Evolutionary conservation across 2,888 invertebrate genomes (phyloP), one percentile per base, ranked within the genome.

Genomic region (Sussaba pulchella): DNA sequence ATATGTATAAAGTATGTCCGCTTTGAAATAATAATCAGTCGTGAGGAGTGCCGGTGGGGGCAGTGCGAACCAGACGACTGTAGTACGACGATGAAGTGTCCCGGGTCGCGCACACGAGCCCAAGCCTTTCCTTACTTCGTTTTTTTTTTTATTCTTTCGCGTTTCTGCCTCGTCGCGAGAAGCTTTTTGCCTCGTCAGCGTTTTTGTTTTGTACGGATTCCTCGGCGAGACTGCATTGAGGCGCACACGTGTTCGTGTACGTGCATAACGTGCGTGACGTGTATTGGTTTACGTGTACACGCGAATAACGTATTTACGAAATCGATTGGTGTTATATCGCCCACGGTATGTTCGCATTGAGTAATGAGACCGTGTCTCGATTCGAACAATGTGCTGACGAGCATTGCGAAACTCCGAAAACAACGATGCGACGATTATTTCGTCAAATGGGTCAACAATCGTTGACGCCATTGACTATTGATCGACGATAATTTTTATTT

Each of bases 11-110:
- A 67, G 64, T 61, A 61, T 36, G 63, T 67, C 54, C 41, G 61
- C 67, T 67, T 31, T 75, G 64, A 80, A 80, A 80, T 80, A 80
- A 80, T 80, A 80, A 80, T 80, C 80, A 71, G 59, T 50, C 75
- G 80, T 66, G 75, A 71, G 69, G 75, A 67, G 79, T 67, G 61
- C 71, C 71, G 43, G 61, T 52, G 71, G 66, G 66, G 61, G 19
- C 50, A 57, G 47, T 43, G 50, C 50, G 36, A 54, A 45, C 54
- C 59, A 70, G 21, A 66, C 69, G 47, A 36, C 41, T 57, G 39
- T 59, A 26, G 66, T 57, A 70, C 36, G 61, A 41, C 52, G 43
- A 64, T 17, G 47, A 54, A 73, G 70, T 66, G 67, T 67, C 61
- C 66, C 47, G 67, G 76, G 71, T 75, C 75, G 71, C 71, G 61